phyloP scores from a whole-genome alignment of 2,113 vertebrate genomes.

The Pituophis catenifer region DNA sequence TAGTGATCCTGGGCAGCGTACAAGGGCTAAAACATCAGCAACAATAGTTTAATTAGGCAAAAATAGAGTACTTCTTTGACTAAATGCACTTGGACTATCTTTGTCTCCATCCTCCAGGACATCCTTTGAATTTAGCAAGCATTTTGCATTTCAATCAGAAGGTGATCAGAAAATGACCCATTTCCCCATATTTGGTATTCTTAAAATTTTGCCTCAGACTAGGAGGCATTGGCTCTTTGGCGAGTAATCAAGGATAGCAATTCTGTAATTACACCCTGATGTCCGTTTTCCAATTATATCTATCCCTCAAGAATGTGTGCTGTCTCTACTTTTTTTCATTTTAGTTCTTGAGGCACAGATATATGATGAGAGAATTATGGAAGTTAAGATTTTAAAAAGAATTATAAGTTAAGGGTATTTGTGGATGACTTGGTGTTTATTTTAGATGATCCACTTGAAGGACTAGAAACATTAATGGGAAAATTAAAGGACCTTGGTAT shows the following conservation, averaged over 20 bases:
- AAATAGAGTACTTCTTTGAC: not conserved
- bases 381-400: too few relatives aligned
- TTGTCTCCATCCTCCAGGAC: not conserved
- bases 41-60: not conserved
- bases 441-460: too few relatives aligned
- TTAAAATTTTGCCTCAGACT: not conserved
- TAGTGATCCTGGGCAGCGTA: not conserved
- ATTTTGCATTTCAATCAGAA: not conserved
- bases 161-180: not conserved
- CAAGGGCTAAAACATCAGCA: not conserved
- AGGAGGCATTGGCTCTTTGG: not conserved
- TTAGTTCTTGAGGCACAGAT: not conserved
- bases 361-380: too few relatives aligned
- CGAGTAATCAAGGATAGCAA: not conserved
- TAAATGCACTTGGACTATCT: not conserved
- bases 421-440: too few relatives aligned
- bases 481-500: not conserved
- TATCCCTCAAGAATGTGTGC: not conserved
- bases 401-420: too few relatives aligned
- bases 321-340: not conserved
- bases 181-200: not conserved
- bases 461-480: not conserved
- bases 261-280: not conserved
- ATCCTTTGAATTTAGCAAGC: not conserved
- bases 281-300: not conserved